These are phyloP conservation scores for Diuraphis noxia DNA, from an alignment of 1,140 invertebrate genomes.

Conservation along the genomic window DNA sequence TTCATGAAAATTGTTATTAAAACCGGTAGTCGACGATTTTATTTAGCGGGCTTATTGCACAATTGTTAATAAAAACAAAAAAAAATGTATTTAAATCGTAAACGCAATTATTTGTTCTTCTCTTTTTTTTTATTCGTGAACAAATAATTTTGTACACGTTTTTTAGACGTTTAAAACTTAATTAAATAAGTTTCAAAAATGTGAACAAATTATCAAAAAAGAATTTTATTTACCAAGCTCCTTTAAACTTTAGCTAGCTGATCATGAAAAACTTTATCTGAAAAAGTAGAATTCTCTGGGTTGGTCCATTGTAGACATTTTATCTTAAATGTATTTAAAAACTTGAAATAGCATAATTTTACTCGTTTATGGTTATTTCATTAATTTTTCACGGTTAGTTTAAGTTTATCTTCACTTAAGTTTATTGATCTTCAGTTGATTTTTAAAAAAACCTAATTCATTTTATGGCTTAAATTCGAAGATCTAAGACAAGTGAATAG, in stretches of 20 bases:
- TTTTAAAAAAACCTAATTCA: neutral
- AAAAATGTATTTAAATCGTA: neutral
- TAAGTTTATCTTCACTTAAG: too few relatives aligned
- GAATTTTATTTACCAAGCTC: neutral
- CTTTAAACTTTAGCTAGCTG: neutral
- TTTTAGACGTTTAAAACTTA: neutral
- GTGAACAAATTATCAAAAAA: constrained; percentile 13
- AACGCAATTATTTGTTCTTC: neutral
- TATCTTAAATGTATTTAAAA: neutral
- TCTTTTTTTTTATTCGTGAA: neutral
- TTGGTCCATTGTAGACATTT: neutral
- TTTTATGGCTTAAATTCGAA: neutral
- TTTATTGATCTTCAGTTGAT: neutral
- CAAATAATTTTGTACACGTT: neutral
- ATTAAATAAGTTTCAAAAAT: constrained; percentile 10
- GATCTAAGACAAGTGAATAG: neutral
- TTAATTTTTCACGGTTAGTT: neutral
- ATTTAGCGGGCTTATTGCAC: neutral
- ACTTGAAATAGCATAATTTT: neutral
- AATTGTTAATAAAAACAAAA: neutral
- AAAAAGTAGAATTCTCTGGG: neutral
- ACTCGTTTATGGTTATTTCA: neutral
- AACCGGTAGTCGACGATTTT: neutral
- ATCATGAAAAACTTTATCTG: neutral
- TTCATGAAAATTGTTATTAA: neutral